Evolutionary conservation across 2,888 invertebrate species (phyloP).

Genomic region (Calliopum simillimum): DNA sequence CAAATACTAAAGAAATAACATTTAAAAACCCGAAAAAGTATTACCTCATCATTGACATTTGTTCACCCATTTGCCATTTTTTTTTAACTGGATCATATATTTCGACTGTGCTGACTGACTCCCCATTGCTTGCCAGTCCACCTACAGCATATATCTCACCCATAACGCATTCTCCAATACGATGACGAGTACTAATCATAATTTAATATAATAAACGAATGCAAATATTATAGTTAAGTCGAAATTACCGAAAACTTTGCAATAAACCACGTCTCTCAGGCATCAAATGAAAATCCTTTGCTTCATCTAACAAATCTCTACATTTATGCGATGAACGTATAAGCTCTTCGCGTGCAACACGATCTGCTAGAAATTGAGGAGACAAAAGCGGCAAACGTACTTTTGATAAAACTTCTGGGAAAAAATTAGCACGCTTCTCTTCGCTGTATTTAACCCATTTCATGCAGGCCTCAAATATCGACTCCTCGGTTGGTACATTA

Average conservation of each 20-base stretch:
- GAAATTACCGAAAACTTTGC: conserved; percentile 72
- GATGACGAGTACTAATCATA: conserved; percentile 73
- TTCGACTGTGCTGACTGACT: conserved; percentile 87
- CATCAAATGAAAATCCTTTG: conserved; percentile 87
- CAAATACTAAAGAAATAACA: neutral
- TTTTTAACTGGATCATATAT: conserved; percentile 80
- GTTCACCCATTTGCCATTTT: conserved; percentile 81
- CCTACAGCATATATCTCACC: conserved; percentile 90
- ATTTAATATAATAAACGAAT: neutral
- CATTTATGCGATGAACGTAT: conserved; percentile 83
- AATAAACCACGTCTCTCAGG: conserved; percentile 84
- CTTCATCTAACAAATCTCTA: conserved; percentile 88
- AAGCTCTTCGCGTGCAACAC: conserved; percentile 82
- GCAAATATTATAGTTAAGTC: neutral
- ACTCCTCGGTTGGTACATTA: conserved; percentile 81
- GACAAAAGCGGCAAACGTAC: conserved; percentile 84
- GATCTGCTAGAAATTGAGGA: conserved; percentile 84
- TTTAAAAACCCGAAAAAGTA: conserved; percentile 7
- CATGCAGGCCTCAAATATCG: conserved; percentile 87
- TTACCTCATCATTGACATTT: conserved; percentile 81
- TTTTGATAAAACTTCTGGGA: conserved; percentile 79
- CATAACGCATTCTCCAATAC: conserved; percentile 79
- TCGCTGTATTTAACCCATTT: conserved; percentile 80
- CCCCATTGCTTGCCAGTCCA: conserved; percentile 85
- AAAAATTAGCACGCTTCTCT: conserved; percentile 70